phyloP scores from a whole-genome alignment of 1,140 invertebrate genomes.

The Prorops nasuta region DNA sequence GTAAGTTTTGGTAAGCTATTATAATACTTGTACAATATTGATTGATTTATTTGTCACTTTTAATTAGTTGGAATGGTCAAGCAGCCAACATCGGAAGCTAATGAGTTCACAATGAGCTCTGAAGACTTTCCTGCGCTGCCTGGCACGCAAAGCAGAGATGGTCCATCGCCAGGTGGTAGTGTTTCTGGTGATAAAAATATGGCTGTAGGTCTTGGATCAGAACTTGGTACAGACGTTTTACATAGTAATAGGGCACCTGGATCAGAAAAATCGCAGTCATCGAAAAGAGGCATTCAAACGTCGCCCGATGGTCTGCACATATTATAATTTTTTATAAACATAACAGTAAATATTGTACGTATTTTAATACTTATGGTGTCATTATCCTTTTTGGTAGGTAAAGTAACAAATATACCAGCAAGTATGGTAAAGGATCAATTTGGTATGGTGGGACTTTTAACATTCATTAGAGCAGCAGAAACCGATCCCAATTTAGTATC shows the following conservation, averaged over 20 bases:
- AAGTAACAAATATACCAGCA: slow-evolving; percentile 95
- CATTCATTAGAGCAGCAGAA: slow-evolving; percentile 96
- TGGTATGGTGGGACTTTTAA: slow-evolving; percentile 96
- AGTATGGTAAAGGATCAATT: slow-evolving; percentile 99
- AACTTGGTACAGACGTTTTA: slow-evolving; percentile 51
- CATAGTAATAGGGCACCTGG: slow-evolving; percentile 52
- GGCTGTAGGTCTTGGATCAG: slow-evolving; percentile 55
- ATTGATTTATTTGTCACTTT: too few relatives aligned
- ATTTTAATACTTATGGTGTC: slow-evolving; percentile 6
- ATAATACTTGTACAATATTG: background rate
- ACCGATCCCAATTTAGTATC: slow-evolving; percentile 94
- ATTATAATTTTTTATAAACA: background rate
- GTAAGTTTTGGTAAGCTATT: background rate
- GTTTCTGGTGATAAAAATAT: slow-evolving; percentile 60
- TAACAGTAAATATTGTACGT: background rate
- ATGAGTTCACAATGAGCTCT: slow-evolving; percentile 95
- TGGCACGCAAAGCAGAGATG: slow-evolving; percentile 63
- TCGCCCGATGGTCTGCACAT: slow-evolving; percentile 78
- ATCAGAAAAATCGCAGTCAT: slow-evolving; percentile 52
- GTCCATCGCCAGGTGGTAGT: slow-evolving; percentile 57
- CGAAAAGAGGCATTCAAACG: slow-evolving; percentile 88
- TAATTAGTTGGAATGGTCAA: slow-evolving; percentile 97
- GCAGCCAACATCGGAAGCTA: slow-evolving; percentile 85
- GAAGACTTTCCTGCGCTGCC: slow-evolving; percentile 98
- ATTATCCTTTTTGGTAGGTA: slow-evolving; percentile 60